Evolutionary conservation across 2,888 invertebrate genomes (phyloP), one percentile per base, ranked within the genome.

Genomic region (Scaptomyza flava): DNA sequence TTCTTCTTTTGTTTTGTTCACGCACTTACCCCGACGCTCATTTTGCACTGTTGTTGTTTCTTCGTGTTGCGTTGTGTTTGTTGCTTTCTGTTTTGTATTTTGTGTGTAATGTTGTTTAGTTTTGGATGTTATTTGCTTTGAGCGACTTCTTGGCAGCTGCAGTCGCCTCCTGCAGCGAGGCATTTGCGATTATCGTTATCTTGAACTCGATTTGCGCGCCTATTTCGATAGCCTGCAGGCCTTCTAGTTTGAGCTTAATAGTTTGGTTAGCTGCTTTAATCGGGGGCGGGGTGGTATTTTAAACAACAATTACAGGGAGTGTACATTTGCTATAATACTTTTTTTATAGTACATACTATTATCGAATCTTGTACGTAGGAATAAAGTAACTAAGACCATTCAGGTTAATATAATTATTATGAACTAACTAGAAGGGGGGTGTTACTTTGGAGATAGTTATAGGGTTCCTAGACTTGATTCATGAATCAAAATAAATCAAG

Each of bases 71-170:
- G 27, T 27, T 58, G 45, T 60, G 27, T 54, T 41, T 51, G 34
- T 51, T 23, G 54, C 64, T 48, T 60, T 20, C 52, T 68, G 57
- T 72, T 51, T 42, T 58, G 47, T 52, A 45, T 53, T 38, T 43
- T 63, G 42, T 63, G 61, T 66, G 53, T 59, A 58, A 23, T 43
- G 27, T 17, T 64, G 42, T 61, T 64, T 87, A 92, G 92, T 90
- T 76, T 84, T 92, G 80, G 91, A 91, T 73, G 89, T 89, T 62
- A 82, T 90, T 70, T 90, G 91, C 83, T 92, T 92, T 88, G 92
- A 91, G 76, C 90, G 91, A 70, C 87, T 92, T 60, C 68, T 92
- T 81, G 91, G 92, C 59, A 89, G 89, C 79, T 91, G 91, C 77
- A 86, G 83, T 71, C 77, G 88, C 68, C 79, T 91, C 67, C 83